Base-by-base conservation (phyloP, 2,113 vertebrate genomes). In the Macroglossus sobrinus region DNA sequence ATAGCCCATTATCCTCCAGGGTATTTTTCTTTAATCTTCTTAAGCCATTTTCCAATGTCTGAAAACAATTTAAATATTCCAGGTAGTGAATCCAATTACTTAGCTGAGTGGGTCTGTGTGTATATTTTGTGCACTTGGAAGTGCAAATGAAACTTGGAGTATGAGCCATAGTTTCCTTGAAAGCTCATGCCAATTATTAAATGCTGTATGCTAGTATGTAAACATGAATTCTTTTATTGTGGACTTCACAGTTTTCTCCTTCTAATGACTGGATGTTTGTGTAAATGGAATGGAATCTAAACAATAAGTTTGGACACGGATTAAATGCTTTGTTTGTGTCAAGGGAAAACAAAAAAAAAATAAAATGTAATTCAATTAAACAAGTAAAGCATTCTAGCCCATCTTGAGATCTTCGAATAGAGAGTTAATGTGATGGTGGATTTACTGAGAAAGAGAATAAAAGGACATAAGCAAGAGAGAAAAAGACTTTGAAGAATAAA, bases 31-130 rank as follows among this genome's bases (percentile, higher is more conserved):
- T 97, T 97, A 98, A 97, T 98, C 93, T 96, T 93, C 95, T 96
- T 97, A 97, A 97, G 91, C 84, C 96, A 97, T 97, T 98, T 97
- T 95, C 78, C 89, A 96, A 78, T 95, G 94, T 97, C 94, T 97
- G 94, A 97, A 97, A 97, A 98, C 94, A 97, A 94, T 98, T 98
- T 97, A 97, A 96, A 97, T 97, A 97, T 97, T 97, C 89, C 95
- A 97, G 97, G 97, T 97, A 96, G 91, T 11, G 64, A 94, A 96
- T 97, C 84, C 95, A 96, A 76, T 98, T 97, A 96, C 93, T 97
- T 98, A 96, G 95, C 64, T 30, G 96, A 97, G 93, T 81, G 86
- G 55, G 9, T 94, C 81, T 93, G 94, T 89, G 86, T 93, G 85
- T 97, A 43, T 97, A 81, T 96, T 96, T 96, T 96, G 89, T 97